Evolutionary conservation across 2,113 vertebrate genomes (phyloP), one percentile per base, ranked within the genome.

Genomic region (Acanthochromis polyacanthus): DNA sequence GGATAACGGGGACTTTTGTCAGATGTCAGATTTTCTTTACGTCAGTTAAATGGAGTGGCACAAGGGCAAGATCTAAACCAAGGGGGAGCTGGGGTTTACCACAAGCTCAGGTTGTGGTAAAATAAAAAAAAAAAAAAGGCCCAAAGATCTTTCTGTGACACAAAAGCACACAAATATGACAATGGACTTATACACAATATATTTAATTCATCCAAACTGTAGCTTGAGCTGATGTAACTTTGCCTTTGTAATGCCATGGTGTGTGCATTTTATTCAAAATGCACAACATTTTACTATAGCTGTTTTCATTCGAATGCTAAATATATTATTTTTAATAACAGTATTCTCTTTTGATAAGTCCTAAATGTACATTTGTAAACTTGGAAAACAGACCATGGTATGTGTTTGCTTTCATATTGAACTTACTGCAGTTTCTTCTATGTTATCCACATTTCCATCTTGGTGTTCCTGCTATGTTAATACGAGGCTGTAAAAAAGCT

Each of bases 381-480:
- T 56, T 60, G 20, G n/a, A 65, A 65, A 67, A 3, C 20, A 40
- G 16, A 40, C 5, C 3, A 28, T 56, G 20, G n/a, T 46, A 15
- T 81, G 68, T 51, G 65, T 62, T 72, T 57, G 51, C 50, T 62
- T 65, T 74, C 14, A 3, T 65, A 36, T 67, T 70, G 75, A 67
- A 71, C 76, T 40, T 12, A 23, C 46, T 72, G 43, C 25, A 9
- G 14, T 56, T 78, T 55, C 71, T 76, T 68, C 59, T 38, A 28
- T 23, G 50, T 43, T 45, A 85, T 85, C 76, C 82, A 25, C 56
- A 61, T 50, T 78, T 58, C 71, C 14, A 85, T 77, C 74, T 74
- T 22, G 11, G 46, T 58, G n/a, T 51, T 57, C 23, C 36, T 76
- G 71, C 70, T 72, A 7, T 69, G 28, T 83, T 84, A 80, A 85